Conservation (phyloP, 2,113 vertebrate genomes). For the Dipodomys spectabilis region DNA sequence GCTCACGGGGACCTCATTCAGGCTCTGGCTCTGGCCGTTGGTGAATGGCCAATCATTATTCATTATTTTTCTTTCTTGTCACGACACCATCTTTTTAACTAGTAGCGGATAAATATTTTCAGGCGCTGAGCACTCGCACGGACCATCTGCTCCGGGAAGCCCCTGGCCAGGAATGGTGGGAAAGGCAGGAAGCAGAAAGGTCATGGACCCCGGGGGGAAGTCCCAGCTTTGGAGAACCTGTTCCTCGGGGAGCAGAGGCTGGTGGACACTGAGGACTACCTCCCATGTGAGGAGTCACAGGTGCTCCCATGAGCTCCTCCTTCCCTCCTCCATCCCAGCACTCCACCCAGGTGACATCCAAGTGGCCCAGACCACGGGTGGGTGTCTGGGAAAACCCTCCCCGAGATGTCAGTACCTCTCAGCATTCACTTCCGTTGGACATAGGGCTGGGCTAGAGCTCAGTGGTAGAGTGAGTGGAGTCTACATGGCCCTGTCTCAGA, state of each 20-base stretch:
- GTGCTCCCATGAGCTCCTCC: background rate
- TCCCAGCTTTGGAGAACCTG: constrained; percentile 40
- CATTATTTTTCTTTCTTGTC: background rate
- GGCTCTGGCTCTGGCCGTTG: rapidly evolving
- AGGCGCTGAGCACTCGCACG: constrained; percentile 55
- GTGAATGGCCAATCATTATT: too few relatives aligned
- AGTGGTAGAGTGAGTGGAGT: too few relatives aligned
- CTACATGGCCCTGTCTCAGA: too few relatives aligned
- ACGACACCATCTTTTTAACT: constrained; percentile 3
- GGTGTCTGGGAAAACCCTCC: background rate
- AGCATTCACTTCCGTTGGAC: background rate
- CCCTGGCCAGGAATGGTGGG: constrained; percentile 76
- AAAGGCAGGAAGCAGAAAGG: constrained; percentile 65
- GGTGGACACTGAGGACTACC: background rate
- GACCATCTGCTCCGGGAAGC: constrained; percentile 71
- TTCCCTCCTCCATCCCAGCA: too few relatives aligned
- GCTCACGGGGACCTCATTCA: rapidly evolving
- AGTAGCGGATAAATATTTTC: constrained; percentile 21
- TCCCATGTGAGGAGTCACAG: background rate
- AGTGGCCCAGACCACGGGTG: too few relatives aligned
- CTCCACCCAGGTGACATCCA: too few relatives aligned
- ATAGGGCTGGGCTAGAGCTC: background rate
- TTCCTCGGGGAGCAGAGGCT: rapidly evolving
- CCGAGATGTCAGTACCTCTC: background rate
- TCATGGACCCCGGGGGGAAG: constrained; percentile 33